Conservation (phyloP, 2,888 invertebrate genomes). For the Thymelicus lineola region DNA sequence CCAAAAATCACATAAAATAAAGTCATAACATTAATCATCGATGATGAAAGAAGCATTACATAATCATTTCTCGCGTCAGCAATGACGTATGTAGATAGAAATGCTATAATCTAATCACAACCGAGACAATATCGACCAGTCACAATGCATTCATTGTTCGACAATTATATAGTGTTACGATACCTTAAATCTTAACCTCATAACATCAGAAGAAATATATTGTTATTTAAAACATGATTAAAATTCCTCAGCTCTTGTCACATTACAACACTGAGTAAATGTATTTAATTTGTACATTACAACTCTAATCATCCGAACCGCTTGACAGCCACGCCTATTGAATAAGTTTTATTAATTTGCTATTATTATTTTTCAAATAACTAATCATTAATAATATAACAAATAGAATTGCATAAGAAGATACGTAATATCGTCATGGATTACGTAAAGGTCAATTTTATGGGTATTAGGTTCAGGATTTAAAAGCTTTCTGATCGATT, state of each 20-base stretch:
- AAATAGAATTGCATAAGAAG: conserved; percentile 15
- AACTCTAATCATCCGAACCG: conserved; percentile 1
- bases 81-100: conserved; percentile 39
- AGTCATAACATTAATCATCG: conserved; percentile 9
- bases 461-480: conserved; percentile 22
- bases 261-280: conserved; percentile 10
- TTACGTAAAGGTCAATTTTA: conserved; percentile 30
- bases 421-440: conserved; percentile 19
- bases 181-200: conserved; percentile 40
- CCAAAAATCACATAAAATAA: not conserved
- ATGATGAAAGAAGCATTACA: conserved; percentile 19
- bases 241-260: not conserved
- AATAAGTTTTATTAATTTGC: not conserved
- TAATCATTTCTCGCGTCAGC: conserved; percentile 47
- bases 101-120: conserved; percentile 47
- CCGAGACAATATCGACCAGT: conserved; percentile 56
- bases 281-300: conserved; percentile 4
- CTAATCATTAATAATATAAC: not conserved
- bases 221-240: conserved; percentile 12
- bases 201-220: conserved; percentile 4
- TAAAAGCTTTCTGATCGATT: conserved; percentile 32
- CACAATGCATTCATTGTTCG: conserved; percentile 56
- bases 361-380: conserved; percentile 5
- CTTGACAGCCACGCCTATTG: not conserved
- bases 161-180: conserved; percentile 48